Percentiles rank a stretch among this genome's conserved stretches.
phyloP scores from a whole-genome alignment of 1,140 invertebrate species.

The Cryptotermes secundus region DNA sequence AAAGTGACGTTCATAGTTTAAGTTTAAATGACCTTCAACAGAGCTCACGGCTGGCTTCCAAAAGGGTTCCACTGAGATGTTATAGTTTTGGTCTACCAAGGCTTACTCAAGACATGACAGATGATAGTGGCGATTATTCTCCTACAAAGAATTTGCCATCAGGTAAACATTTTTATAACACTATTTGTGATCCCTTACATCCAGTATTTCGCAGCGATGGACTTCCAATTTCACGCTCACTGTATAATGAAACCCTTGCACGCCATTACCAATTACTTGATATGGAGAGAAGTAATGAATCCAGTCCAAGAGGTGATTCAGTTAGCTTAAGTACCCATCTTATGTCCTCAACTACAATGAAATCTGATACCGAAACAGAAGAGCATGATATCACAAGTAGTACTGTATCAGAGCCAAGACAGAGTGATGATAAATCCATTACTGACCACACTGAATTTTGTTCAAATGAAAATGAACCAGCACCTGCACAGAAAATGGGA shows the following conservation, averaged over 20 bases:
- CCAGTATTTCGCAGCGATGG: conserved; percentile 73
- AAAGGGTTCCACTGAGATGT: conserved; percentile 42
- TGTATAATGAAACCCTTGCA: conserved; percentile 68
- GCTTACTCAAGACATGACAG: conserved; percentile 45
- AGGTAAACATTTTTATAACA: conserved; percentile 52
- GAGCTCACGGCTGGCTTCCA: not conserved
- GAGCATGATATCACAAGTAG: not conserved
- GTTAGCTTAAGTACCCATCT: not conserved
- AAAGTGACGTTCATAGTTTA: conserved; percentile 19
- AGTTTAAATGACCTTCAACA: conserved; percentile 27
- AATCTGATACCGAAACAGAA: not conserved
- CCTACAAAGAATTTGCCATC: not conserved
- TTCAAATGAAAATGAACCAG: not conserved
- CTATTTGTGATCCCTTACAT: conserved; percentile 74
- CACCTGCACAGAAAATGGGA: not conserved
- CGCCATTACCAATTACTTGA: conserved; percentile 53
- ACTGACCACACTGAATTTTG: not conserved
- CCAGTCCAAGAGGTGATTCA: not conserved
- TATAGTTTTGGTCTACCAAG: conserved; percentile 50
- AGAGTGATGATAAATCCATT: not conserved
- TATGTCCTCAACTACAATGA: not conserved
- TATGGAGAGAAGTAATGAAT: conserved; percentile 42
- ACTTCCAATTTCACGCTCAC: conserved; percentile 65
- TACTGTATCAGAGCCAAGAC: not conserved
- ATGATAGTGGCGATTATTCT: conserved; percentile 38